These are phyloP conservation scores for Anarrhichthys ocellatus DNA, from an alignment of 2,113 vertebrate species.

Conservation along the genomic window DNA sequence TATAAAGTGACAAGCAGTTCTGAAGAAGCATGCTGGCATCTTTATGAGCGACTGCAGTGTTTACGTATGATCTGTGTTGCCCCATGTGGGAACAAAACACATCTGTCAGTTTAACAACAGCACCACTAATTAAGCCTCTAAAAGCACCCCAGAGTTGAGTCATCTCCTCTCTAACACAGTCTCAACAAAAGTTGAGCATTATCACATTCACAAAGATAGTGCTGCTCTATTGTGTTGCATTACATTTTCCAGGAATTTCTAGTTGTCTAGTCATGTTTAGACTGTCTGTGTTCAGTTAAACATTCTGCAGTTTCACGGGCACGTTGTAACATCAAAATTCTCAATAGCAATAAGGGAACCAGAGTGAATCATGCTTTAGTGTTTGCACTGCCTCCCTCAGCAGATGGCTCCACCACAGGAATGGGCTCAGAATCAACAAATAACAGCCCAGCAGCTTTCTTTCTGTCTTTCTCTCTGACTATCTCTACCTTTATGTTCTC, in stretches of 20 bases:
- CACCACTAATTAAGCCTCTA: background rate
- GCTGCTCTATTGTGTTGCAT: background rate
- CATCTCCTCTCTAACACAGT: background rate
- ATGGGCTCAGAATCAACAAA: conserved; percentile 59
- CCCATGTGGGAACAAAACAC: conserved; percentile 5
- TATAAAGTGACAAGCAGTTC: background rate
- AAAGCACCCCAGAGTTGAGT: background rate
- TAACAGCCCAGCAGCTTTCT: conserved; percentile 56
- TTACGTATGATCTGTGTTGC: background rate
- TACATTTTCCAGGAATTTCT: background rate
- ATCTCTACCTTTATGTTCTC: conserved; percentile 32
- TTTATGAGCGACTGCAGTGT: background rate
- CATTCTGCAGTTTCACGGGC: conserved; percentile 9
- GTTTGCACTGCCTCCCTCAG: conserved; percentile 57
- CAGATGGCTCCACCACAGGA: conserved; percentile 79
- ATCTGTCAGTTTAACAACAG: background rate
- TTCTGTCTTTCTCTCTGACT: conserved; percentile 30
- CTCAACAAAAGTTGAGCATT: background rate
- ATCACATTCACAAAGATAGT: background rate
- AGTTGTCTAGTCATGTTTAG: background rate
- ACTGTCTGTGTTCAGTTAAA: background rate
- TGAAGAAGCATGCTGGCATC: background rate
- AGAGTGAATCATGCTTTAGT: conserved; percentile 15
- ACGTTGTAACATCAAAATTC: background rate
- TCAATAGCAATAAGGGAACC: background rate